phyloP scores from a whole-genome alignment of 2,797 vertebrate species.

The Pseudopleuronectes americanus region DNA sequence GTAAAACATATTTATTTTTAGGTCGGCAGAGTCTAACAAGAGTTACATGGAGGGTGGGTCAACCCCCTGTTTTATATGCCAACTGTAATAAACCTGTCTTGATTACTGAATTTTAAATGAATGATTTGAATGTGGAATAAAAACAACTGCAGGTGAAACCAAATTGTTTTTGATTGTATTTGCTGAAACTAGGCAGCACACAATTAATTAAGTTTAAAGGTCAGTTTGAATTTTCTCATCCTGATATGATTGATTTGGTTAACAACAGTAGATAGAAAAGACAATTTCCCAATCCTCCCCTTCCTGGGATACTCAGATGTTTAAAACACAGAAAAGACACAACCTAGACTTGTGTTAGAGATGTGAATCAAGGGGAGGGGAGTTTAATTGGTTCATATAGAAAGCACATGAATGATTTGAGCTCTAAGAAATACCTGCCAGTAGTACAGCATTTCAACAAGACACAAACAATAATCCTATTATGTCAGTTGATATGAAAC shows the following conservation, averaged over 20 bases:
- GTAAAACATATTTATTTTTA: too few species aligned
- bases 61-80: too few species aligned
- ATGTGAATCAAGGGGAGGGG: too few species aligned
- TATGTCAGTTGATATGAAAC: neutral
- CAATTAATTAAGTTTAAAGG: too few species aligned
- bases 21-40: too few species aligned
- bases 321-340: constrained; percentile 43
- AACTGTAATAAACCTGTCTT: too few species aligned
- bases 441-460: constrained; percentile 74
- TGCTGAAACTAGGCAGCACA: too few species aligned
- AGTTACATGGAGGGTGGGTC: too few species aligned
- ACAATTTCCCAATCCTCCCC: constrained; percentile 59
- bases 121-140: too few species aligned
- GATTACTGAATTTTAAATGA: too few species aligned
- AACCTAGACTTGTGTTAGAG: neutral
- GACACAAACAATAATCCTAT: constrained; percentile 34
- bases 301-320: constrained; percentile 75
- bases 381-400: constrained; percentile 11
- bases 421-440: constrained; percentile 65
- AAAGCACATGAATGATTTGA: constrained; percentile 21
- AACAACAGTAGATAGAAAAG: constrained; percentile 39
- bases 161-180: too few species aligned
- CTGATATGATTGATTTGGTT: constrained; percentile 45
- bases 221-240: neutral
- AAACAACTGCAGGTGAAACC: too few species aligned